Percentiles rank a stretch among this genome's conserved stretches.
Evolutionary conservation across 1,140 invertebrate genomes (phyloP).

Genomic region (Cyrtorhinus lividipennis): DNA sequence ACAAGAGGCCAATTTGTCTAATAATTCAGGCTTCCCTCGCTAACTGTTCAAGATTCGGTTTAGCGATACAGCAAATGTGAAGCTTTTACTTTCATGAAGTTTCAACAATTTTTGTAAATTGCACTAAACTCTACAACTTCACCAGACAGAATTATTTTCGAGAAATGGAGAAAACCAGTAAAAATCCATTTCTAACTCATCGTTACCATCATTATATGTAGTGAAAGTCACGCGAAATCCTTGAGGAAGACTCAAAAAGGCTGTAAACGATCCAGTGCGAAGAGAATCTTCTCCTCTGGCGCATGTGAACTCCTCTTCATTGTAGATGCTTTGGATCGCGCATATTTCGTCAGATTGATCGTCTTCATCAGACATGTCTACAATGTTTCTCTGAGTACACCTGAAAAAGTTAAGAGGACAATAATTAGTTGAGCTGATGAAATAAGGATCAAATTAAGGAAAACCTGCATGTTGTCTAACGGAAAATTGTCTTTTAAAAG

Average conservation of each 20-base stretch:
- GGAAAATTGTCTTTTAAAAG: too few relatives aligned
- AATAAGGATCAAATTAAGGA: too few relatives aligned
- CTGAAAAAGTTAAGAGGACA: neutral
- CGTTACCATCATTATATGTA: neutral
- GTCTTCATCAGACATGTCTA: neutral
- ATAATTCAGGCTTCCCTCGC: too few relatives aligned
- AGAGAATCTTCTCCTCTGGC: neutral
- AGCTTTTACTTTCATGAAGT: neutral
- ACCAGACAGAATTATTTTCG: too few relatives aligned
- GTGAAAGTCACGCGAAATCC: neutral
- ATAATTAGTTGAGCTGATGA: too few relatives aligned
- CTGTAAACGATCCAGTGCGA: neutral
- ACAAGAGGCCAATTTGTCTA: too few relatives aligned
- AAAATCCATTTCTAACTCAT: neutral
- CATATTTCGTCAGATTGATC: neutral
- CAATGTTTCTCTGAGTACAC: too few relatives aligned
- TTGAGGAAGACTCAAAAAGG: neutral
- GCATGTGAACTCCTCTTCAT: neutral
- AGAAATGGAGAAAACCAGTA: too few relatives aligned
- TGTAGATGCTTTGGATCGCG: neutral
- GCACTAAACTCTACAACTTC: neutral
- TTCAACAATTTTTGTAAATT: neutral
- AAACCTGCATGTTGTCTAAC: too few relatives aligned
- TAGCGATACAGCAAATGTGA: neutral
- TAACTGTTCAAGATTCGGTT: too few relatives aligned